Evolutionary conservation across 2,113 vertebrate species (phyloP).

Genomic region (Psilopogon haemacephalus): DNA sequence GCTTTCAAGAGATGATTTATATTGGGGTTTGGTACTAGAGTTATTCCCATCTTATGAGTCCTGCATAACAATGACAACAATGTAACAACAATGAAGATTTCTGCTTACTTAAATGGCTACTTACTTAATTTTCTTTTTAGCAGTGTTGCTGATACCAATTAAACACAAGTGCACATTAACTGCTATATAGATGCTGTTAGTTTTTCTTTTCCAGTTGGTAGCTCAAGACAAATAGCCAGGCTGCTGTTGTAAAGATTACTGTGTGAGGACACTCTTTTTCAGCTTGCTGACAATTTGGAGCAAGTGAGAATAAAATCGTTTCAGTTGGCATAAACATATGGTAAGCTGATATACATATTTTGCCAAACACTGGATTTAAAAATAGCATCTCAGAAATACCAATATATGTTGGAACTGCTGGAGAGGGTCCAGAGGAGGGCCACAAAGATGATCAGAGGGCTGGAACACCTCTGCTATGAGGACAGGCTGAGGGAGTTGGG

Average conservation of each 20-base stretch:
- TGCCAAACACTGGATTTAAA: neutral
- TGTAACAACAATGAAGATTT: conserved; percentile 22
- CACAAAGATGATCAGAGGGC: too few relatives aligned
- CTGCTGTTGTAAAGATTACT: conserved; percentile 10
- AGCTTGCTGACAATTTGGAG: neutral
- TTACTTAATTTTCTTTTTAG: conserved; percentile 64
- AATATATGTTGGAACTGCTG: neutral
- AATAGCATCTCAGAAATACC: neutral
- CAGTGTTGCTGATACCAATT: conserved; percentile 40
- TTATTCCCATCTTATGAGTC: conserved; percentile 10
- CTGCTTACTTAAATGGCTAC: conserved; percentile 52
- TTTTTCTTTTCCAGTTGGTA: conserved; percentile 45
- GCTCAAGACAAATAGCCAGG: conserved; percentile 35
- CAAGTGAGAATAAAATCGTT: conserved; percentile 32
- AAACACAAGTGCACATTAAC: conserved; percentile 52
- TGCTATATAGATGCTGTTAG: conserved; percentile 30
- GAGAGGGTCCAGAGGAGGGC: too few relatives aligned
- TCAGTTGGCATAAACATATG: neutral
- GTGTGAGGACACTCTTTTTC: neutral
- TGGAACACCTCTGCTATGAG: too few relatives aligned
- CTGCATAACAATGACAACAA: conserved; percentile 14
- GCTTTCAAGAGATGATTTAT: conserved; percentile 57
- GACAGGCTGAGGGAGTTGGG: too few relatives aligned
- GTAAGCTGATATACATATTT: neutral
- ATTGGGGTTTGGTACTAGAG: neutral